Base-by-base conservation (phyloP, 2,888 invertebrate species). In the Biston betularia region DNA sequence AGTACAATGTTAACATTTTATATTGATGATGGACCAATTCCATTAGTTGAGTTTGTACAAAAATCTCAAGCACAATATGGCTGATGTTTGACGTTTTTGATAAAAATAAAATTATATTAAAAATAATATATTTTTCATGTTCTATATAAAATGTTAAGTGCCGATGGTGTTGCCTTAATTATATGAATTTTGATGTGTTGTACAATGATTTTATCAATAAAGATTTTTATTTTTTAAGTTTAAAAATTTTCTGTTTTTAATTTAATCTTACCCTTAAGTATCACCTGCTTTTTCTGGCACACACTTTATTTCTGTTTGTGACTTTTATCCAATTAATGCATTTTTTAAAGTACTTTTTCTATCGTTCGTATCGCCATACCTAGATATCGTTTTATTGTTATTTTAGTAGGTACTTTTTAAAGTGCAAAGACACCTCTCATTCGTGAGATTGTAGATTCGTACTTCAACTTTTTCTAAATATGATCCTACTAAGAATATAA, bases 81-180 rank as follows among this genome's bases (percentile, higher is more conserved):
- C 93, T 93, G 93, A 89, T 86, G 85, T 83, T 88, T 88, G 93
- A 92, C 84, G 90, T 92, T 92, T 93, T 92, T 92, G 88, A 78
- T 59, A 72, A 74, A 54, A 65, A 46, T n/a, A n/a, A 61, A 56
- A 71, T 60, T 70, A 69, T 68, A 12, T 14, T 5, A 11, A 24
- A 15, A 11, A 44, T 10, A 54, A 42, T 8, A 8, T 44, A 42
- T 54, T 63, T 70, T 68, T 71, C 65, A 62, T 75, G 72, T 69
- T 62, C 53, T 68, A 67, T 69, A 77, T 67, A 75, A 73, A 76
- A 77, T 73, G 68, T 73, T 77, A 63, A 75, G 71, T 73, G 76
- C 81, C 80, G 75, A 83, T 76, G 77, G 82, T 75, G 86, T 85
- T 88, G 90, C 91, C 92, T 92, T 90, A 89, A 72, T 77, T 58